Conservation (phyloP, 2,113 vertebrate species). For the Ctenomys sociabilis region DNA sequence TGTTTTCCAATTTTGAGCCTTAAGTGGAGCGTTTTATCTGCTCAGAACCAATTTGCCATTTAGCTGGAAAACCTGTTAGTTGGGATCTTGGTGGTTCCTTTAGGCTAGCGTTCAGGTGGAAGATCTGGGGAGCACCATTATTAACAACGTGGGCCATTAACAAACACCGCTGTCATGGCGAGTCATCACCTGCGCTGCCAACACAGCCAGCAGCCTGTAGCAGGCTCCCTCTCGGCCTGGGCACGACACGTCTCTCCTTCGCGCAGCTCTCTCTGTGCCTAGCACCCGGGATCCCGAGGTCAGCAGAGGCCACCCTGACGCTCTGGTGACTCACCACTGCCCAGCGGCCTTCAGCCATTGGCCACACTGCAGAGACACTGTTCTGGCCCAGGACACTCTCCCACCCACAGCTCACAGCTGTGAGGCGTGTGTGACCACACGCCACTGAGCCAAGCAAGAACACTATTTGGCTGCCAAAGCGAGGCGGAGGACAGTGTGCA, state of each 20-base stretch:
- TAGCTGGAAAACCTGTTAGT: constrained; percentile 33
- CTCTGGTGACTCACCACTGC: background rate
- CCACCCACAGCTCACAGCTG: background rate
- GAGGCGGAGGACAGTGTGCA: background rate
- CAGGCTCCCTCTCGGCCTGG: background rate
- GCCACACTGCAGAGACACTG: background rate
- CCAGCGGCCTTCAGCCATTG: background rate
- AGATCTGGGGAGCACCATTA: background rate
- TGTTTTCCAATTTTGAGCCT: constrained; percentile 58
- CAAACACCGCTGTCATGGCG: background rate
- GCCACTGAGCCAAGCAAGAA: background rate
- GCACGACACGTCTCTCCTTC: background rate
- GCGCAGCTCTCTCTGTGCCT: background rate
- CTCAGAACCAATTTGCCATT: constrained; percentile 46
- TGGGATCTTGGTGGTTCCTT: background rate
- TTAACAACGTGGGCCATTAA: background rate
- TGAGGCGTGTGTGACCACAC: background rate
- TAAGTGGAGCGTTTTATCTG: constrained; percentile 35
- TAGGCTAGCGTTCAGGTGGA: background rate
- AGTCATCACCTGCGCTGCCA: background rate
- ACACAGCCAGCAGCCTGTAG: background rate
- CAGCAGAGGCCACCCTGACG: background rate
- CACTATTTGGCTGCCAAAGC: background rate
- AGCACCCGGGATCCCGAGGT: background rate
- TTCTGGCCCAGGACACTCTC: background rate